A percentile compares a stretch with the other conserved stretches of the same genome.
These are phyloP conservation scores for Chaetodon auriga DNA, from an alignment of 2,113 vertebrate species.

Conservation along the genomic window DNA sequence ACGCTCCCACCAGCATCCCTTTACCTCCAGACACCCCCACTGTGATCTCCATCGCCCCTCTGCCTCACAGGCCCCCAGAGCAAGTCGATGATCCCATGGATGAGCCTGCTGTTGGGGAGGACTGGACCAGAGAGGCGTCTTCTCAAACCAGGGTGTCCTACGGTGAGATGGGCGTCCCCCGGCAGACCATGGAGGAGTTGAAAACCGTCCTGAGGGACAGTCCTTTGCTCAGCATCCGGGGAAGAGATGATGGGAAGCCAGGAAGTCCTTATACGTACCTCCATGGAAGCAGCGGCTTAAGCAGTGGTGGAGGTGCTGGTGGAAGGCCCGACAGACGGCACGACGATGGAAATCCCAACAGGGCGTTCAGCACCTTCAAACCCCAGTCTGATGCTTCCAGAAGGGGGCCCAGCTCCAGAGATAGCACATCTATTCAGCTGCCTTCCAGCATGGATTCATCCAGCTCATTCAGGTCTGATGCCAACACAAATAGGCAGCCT, in stretches of 20 bases:
- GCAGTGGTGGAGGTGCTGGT: not conserved
- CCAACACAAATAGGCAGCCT: conserved; percentile 69
- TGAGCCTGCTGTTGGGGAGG: not conserved
- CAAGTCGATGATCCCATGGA: conserved; percentile 37
- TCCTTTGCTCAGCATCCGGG: conserved; percentile 62
- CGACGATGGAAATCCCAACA: conserved; percentile 65
- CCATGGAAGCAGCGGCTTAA: conserved; percentile 41
- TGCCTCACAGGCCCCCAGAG: conserved; percentile 51
- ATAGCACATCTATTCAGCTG: conserved; percentile 65
- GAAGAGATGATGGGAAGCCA: conserved; percentile 48
- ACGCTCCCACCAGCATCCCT: conserved; percentile 43
- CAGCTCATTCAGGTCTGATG: conserved; percentile 69
- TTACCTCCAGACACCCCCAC: conserved; percentile 53
- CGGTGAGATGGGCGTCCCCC: conserved; percentile 71
- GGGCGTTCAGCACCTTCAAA: conserved; percentile 81
- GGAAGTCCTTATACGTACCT: conserved; percentile 62
- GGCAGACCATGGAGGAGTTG: conserved; percentile 85
- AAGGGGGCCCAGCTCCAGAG: conserved; percentile 63
- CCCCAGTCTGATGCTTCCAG: conserved; percentile 77
- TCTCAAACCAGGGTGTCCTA: conserved; percentile 36
- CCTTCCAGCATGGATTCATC: conserved; percentile 73
- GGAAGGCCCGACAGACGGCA: conserved; percentile 61
- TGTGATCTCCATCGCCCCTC: conserved; percentile 61
- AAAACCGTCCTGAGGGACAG: conserved; percentile 84
- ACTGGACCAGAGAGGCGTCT: conserved; percentile 16